Percentiles rank a stretch among this genome's conserved stretches.
phyloP scores from a whole-genome alignment of 2,113 vertebrate genomes.

The Gadus macrocephalus region DNA sequence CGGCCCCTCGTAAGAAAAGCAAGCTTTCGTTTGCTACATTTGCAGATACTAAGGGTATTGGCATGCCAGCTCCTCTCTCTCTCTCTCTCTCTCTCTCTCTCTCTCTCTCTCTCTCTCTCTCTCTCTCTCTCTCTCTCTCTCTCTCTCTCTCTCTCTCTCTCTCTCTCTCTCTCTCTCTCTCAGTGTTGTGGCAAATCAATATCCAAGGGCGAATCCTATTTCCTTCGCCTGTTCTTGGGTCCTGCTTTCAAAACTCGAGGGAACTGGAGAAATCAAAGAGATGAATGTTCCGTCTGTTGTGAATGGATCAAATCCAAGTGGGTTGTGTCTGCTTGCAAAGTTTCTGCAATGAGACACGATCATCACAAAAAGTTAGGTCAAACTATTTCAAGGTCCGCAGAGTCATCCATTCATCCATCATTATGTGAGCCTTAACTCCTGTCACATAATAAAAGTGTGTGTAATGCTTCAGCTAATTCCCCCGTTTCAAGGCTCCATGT shows the following conservation, averaged over 20 bases:
- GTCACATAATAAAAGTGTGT: constrained; percentile 29
- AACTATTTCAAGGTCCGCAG: constrained; percentile 46
- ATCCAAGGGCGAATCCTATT: constrained; percentile 32
- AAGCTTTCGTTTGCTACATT: neutral
- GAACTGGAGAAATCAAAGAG: constrained; percentile 13
- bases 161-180: constrained; percentile 9
- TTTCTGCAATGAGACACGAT: constrained; percentile 27
- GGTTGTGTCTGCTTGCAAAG: constrained; percentile 27
- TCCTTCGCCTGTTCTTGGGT: constrained; percentile 28
- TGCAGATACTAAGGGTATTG: neutral
- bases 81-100: no score
- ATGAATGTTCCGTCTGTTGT: neutral
- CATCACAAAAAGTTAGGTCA: constrained; percentile 31
- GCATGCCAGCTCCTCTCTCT: neutral
- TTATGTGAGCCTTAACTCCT: constrained; percentile 30
- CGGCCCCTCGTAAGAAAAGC: neutral
- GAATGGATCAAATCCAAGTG: constrained; percentile 24
- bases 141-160: neutral
- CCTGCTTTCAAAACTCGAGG: constrained; percentile 28
- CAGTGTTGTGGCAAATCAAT: constrained; percentile 29
- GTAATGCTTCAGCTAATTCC: constrained; percentile 35
- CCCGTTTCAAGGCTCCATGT: constrained; percentile 30
- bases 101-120: no score
- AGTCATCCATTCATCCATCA: constrained; percentile 39
- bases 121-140: no score